These are phyloP conservation scores for Aphelenchoides bicaudatus DNA, from an alignment of 2,888 invertebrate genomes.

Conservation along the genomic window DNA sequence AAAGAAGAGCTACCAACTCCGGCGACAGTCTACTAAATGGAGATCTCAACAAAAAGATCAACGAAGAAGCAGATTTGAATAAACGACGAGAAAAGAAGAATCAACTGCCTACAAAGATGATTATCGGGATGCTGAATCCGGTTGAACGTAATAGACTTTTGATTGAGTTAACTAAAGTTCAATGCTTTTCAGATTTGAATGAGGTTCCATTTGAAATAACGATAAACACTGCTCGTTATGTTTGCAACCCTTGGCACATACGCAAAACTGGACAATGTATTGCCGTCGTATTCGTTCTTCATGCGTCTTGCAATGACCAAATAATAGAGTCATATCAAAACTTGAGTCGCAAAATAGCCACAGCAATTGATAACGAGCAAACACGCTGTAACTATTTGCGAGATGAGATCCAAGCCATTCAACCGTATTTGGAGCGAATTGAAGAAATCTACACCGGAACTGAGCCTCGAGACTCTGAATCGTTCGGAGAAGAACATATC, in stretches of 20 bases:
- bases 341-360: conserved; percentile 41
- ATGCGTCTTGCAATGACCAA: conserved; percentile 37
- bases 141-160: too few relatives aligned
- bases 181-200: too few relatives aligned
- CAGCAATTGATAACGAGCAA: conserved; percentile 43
- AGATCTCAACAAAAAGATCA: not conserved
- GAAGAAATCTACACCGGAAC: too few relatives aligned
- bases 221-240: conserved; percentile 48
- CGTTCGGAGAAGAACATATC: conserved; percentile 6
- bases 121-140: conserved; percentile 43
- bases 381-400: conserved; percentile 38
- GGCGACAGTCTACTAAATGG: not conserved
- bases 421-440: conserved; percentile 11
- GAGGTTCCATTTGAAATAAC: conserved; percentile 42
- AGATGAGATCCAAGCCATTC: conserved; percentile 27
- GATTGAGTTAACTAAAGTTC: too few relatives aligned
- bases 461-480: too few relatives aligned
- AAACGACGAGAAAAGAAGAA: conserved; percentile 19
- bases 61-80: too few relatives aligned
- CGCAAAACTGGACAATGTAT: conserved; percentile 26
- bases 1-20: not conserved
- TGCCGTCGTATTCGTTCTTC: conserved; percentile 44
- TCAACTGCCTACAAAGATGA: conserved; percentile 41
- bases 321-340: conserved; percentile 46
- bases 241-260: conserved; percentile 43